These are phyloP conservation scores for Epinotia ramella DNA, from an alignment of 2,888 invertebrate genomes.

Conservation along the genomic window DNA sequence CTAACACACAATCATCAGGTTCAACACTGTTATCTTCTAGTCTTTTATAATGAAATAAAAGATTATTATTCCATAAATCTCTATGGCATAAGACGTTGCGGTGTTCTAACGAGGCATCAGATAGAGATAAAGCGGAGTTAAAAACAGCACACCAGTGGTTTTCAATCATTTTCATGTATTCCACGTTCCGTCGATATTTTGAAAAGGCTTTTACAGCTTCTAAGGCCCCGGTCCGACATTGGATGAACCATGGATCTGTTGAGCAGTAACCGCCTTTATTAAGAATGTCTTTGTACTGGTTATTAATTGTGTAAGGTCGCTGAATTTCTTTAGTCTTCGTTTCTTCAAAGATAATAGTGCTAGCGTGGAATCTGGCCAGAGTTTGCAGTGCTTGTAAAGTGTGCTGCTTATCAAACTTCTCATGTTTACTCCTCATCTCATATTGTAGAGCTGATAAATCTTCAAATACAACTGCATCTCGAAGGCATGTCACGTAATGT, in stretches of 20 bases:
- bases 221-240: slow-evolving; percentile 71
- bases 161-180: slow-evolving; percentile 59
- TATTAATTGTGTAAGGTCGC: slow-evolving; percentile 60
- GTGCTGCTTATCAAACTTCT: slow-evolving; percentile 77
- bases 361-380: slow-evolving; percentile 81
- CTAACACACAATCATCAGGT: slow-evolving; percentile 85
- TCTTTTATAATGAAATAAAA: slow-evolving; percentile 81
- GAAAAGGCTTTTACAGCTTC: slow-evolving; percentile 68
- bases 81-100: slow-evolving; percentile 85
- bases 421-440: slow-evolving; percentile 65
- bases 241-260: slow-evolving; percentile 66
- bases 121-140: slow-evolving; percentile 61
- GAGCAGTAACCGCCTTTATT: slow-evolving; percentile 64
- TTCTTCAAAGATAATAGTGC: slow-evolving; percentile 82
- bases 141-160: slow-evolving; percentile 66
- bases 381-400: slow-evolving; percentile 75
- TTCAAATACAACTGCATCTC: slow-evolving; percentile 74
- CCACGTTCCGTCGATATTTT: slow-evolving; percentile 58
- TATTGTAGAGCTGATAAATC: slow-evolving; percentile 70
- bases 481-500: slow-evolving; percentile 59
- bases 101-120: slow-evolving; percentile 64
- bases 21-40: slow-evolving; percentile 54
- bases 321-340: slow-evolving; percentile 63
- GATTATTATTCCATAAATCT: slow-evolving; percentile 87
- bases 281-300: slow-evolving; percentile 62